phyloP scores from a whole-genome alignment of 2,797 vertebrate species.

The Lacerta bilineata region DNA sequence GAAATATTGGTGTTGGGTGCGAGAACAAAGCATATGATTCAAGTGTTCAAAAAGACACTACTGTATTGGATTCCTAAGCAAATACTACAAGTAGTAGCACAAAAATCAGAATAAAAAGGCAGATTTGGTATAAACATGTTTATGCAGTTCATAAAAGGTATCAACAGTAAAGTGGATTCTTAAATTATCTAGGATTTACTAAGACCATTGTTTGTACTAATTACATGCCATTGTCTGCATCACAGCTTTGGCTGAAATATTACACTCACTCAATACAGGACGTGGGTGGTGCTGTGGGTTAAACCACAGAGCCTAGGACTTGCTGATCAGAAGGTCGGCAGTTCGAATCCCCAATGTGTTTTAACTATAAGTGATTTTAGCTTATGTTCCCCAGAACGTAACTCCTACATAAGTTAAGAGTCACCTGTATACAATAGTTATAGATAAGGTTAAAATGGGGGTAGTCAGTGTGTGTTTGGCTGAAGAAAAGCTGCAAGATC shows the following conservation, averaged over 20 bases:
- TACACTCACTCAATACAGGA: background rate
- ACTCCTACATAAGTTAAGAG: too few relatives aligned
- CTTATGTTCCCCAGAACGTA: too few relatives aligned
- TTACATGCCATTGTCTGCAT: background rate
- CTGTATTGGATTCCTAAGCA: background rate
- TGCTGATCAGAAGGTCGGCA: too few relatives aligned
- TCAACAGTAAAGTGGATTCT: conserved; percentile 19
- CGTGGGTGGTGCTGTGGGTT: too few relatives aligned
- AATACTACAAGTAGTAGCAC: conserved; percentile 9
- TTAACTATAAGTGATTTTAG: too few relatives aligned
- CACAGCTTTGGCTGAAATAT: background rate
- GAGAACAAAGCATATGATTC: too few relatives aligned
- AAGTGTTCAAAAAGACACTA: too few relatives aligned
- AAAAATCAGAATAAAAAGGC: conserved; percentile 21
- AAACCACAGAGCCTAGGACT: too few relatives aligned
- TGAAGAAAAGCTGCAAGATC: too few relatives aligned
- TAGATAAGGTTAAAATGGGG: background rate
- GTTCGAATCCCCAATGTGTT: too few relatives aligned
- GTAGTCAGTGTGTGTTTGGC: background rate
- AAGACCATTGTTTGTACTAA: background rate
- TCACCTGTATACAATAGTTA: background rate
- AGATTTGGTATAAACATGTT: conserved; percentile 11
- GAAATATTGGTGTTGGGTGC: too few relatives aligned
- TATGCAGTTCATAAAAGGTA: conserved; percentile 30
- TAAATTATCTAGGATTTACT: conserved; percentile 18